These are phyloP conservation scores for Pangasius sanitwongsei DNA, from an alignment of 2,797 vertebrate species.

Conservation along the genomic window DNA sequence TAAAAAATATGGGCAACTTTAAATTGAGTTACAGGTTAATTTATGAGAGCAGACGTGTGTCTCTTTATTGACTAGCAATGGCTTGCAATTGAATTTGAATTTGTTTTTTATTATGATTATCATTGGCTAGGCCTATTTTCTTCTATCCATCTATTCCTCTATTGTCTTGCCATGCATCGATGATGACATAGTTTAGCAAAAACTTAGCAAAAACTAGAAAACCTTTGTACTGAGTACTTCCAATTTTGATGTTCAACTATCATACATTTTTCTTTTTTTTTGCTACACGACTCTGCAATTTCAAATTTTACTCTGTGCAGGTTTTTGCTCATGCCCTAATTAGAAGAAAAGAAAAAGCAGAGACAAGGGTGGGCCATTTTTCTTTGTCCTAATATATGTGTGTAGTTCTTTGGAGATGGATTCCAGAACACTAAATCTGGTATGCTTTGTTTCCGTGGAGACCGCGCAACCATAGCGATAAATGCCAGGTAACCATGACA, in stretches of 20 bases:
- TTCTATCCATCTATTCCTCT: no score
- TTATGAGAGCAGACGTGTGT: not conserved
- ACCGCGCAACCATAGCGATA: constrained; percentile 47
- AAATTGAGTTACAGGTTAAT: not conserved
- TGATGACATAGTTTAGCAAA: not conserved
- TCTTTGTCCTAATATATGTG: constrained; percentile 12
- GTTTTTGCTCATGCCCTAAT: not conserved
- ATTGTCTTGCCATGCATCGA: not conserved
- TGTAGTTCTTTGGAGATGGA: constrained; percentile 61
- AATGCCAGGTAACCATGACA: constrained; percentile 65
- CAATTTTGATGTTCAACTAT: not conserved
- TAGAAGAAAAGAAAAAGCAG: not conserved
- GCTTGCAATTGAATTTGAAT: not conserved
- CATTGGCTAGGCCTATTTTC: not conserved
- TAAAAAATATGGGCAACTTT: not conserved
- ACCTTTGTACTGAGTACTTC: not conserved
- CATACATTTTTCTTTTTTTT: not conserved
- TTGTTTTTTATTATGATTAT: not conserved
- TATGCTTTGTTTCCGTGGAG: constrained; percentile 55
- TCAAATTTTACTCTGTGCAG: not conserved
- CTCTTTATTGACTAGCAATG: not conserved
- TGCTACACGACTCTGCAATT: not conserved
- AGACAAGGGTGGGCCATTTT: not conserved
- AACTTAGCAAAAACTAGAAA: not conserved
- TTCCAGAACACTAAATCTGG: constrained; percentile 59